phyloP scores from a whole-genome alignment of 64 coral and sea anemone species.

The Stichodactyla mertensii region DNA sequence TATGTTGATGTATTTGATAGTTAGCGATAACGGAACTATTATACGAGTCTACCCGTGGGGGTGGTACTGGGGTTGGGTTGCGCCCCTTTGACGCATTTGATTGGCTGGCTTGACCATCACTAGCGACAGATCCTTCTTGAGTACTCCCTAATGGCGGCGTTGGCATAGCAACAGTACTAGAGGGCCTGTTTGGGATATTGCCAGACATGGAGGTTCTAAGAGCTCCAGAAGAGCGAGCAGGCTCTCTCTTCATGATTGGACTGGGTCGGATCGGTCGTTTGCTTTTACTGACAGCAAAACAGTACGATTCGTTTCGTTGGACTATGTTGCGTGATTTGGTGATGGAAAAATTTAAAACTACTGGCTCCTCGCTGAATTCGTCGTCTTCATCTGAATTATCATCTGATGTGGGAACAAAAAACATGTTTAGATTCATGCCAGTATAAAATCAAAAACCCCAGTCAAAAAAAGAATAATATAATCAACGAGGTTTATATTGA shows the following conservation, averaged over 20 bases:
- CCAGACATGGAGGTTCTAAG: constrained; percentile 12
- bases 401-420: neutral
- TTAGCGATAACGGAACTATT: constrained; percentile 11
- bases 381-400: constrained; percentile 19
- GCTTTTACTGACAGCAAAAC: constrained; percentile 66
- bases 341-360: constrained; percentile 48
- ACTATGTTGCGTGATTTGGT: constrained; percentile 61
- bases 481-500: no score
- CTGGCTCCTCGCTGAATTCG: constrained; percentile 41
- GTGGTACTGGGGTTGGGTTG: constrained; percentile 32
- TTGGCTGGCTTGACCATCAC: neutral
- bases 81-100: constrained; percentile 14
- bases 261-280: constrained; percentile 32
- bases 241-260: constrained; percentile 16
- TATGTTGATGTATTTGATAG: constrained; percentile 7
- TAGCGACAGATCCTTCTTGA: constrained; percentile 3
- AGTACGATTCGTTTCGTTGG: constrained; percentile 90
- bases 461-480: no score
- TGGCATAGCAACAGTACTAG: constrained; percentile 79
- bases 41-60: constrained; percentile 47
- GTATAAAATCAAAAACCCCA: no score
- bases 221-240: neutral
- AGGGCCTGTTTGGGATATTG: constrained; percentile 41
- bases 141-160: constrained; percentile 71
- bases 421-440: no score